Base-by-base conservation (phyloP, 2,797 vertebrate genomes). In the Clamator glandarius region DNA sequence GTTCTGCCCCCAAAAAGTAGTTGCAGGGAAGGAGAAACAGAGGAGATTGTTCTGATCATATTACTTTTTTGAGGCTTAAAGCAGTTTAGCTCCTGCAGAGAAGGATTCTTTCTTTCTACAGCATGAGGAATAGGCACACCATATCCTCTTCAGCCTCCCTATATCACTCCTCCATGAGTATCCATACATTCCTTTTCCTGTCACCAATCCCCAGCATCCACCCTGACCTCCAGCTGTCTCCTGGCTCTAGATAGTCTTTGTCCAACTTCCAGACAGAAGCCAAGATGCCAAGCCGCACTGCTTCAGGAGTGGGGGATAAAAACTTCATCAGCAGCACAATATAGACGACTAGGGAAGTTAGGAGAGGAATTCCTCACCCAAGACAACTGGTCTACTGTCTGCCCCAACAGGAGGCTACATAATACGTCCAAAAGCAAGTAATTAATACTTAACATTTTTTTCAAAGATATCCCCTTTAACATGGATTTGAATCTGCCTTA, bases 11-110 rank as follows among this genome's bases (percentile, higher is more conserved):
- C n/a, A n/a, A n/a, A n/a, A n/a, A n/a, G n/a, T n/a, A n/a, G 39
- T 39, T 73, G 31, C 88, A 59, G 44, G 39, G 68, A 92, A 90
- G 50, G 15, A 89, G 62, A 81, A 92, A 90, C 36, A 84, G 73
- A 75, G 25, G 59, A 72, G 25, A 72, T 13, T 90, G 84, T 80
- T 96, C 74, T 95, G 84, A 94, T 96, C 87, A 64, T 50, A 70
- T 33, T 64, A 48, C n/a, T 61, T 67, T 75, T 89, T 77, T 77
- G 55, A 87, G 46, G 85, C 70, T 77, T 64, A 91, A 83, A 85
- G 91, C 75, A 85, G 58, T 51, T 93, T 42, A 81, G 48, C 66
- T 88, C 69, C 83, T 66, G 70, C 70, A 82, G 61, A 77, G 67
- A 29, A 39, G 39, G 39, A 39, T 39, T 12, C 39, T 9, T 88